Evolutionary conservation across 2,113 vertebrate species (phyloP).

Genomic region (Sinocyclocheilus anophthalmus): DNA sequence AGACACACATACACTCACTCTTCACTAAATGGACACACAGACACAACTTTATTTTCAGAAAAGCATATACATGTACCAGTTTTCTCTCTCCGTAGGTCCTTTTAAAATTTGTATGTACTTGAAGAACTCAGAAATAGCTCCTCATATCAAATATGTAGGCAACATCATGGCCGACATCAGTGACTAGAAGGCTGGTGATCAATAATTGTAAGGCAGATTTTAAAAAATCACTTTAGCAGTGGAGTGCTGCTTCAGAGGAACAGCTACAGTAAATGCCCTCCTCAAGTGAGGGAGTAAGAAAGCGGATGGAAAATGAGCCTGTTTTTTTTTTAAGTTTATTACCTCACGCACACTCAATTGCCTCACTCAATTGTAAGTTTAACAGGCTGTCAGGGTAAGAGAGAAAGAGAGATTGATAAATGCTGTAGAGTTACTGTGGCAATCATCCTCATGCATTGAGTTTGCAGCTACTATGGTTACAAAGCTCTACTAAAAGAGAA

Average conservation of each 20-base stretch:
- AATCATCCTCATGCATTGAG: neutral
- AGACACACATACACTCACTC: neutral
- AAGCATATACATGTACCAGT: neutral
- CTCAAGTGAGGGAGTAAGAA: conserved; percentile 16
- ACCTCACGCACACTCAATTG: conserved; percentile 9
- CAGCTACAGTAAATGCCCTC: conserved; percentile 40
- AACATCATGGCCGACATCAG: conserved; percentile 66
- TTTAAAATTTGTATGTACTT: conserved; percentile 78
- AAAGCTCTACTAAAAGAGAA: conserved; percentile 19
- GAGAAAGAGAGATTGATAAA: conserved; percentile 17
- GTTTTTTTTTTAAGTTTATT: conserved; percentile 24
- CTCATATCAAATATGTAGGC: conserved; percentile 80
- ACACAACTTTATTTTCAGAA: neutral
- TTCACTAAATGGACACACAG: neutral
- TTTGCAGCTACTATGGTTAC: conserved; percentile 53
- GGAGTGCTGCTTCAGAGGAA: neutral
- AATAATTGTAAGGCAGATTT: conserved; percentile 66
- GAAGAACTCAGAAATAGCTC: conserved; percentile 80
- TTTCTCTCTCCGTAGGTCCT: conserved; percentile 48
- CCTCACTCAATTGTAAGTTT: neutral
- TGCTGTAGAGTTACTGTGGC: neutral
- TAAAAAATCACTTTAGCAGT: conserved; percentile 43
- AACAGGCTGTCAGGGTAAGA: neutral
- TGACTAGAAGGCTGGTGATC: conserved; percentile 60
- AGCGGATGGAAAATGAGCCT: neutral